Evolutionary conservation across 2,888 invertebrate genomes (phyloP), one percentile per base, ranked within the genome.

Genomic region (Octodonta nipae): DNA sequence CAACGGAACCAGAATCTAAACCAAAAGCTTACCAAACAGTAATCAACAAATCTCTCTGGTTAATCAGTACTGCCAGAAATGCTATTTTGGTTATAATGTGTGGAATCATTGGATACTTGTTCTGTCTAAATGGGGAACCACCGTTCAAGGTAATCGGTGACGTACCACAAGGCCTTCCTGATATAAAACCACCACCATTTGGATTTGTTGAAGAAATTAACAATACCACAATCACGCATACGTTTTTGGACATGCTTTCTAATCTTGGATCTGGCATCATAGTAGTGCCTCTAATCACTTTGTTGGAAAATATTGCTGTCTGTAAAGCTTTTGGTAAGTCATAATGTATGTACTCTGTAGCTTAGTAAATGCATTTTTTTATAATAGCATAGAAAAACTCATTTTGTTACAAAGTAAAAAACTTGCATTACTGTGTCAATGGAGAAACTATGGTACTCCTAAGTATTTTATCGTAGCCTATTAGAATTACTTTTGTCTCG

Each of bases 271-370:
- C 84, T 20, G 89, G 88, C 14, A 66, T 92, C 30, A 66, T 84
- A 32, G 86, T 93, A 13, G 73, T 92, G 30, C 89, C 92, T 1
- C 64, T 93, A 14, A 78, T 92, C 48, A 84, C 84, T n/a, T 66
- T 92, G 20, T 73, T 93, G 60, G 92, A 92, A 59, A 83, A 85
- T 51, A 85, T 93, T 46, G 85, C 92, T 10, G 87, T 92, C 49
- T 91, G 88, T 63, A 92, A 91, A 66, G 87, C 88, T 15, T 91
- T 92, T 58, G 77, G 83, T 81, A 61, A 68, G 70, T 57, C 10
- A 31, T 16, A 52, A 14, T 40, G 65, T 81, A n/a, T n/a, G n/a
- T n/a, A n/a, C n/a, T n/a, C n/a, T n/a, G n/a, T n/a, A n/a, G n/a
- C n/a, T n/a, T n/a, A n/a, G n/a, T n/a, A n/a, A n/a, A n/a, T n/a